Conservation (phyloP, 2,888 invertebrate species). For the Clunio marinus region DNA sequence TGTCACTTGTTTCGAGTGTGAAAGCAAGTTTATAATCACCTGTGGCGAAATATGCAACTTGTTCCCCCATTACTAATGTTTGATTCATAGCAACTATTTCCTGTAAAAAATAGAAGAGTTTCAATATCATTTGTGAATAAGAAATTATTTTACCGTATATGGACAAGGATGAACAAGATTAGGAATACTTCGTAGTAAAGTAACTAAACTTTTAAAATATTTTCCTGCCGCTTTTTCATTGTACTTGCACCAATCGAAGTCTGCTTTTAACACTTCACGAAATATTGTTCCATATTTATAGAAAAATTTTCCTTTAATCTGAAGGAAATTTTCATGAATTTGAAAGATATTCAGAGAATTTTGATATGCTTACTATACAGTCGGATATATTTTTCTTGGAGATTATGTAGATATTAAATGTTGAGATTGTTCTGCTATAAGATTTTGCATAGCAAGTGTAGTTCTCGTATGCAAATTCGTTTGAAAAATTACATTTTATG, state of each 20-base stretch:
- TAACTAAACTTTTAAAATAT: too few species aligned
- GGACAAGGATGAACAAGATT: background rate
- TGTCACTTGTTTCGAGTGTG: too few species aligned
- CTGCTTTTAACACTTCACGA: background rate
- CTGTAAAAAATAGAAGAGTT: background rate
- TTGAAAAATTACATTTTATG: background rate
- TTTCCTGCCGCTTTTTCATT: too few species aligned
- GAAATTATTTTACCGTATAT: background rate
- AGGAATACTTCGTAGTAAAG: background rate
- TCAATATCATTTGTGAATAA: background rate
- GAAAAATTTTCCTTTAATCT: background rate
- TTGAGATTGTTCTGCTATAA: background rate
- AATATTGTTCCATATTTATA: background rate
- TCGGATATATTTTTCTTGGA: background rate
- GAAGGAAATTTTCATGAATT: background rate
- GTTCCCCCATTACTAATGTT: background rate
- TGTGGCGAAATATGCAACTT: background rate
- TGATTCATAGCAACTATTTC: background rate
- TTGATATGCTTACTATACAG: too few species aligned
- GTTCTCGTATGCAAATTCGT: background rate
- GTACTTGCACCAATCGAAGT: background rate
- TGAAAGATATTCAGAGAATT: too few species aligned
- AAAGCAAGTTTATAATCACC: background rate
- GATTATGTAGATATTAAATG: background rate
- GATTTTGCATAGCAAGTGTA: background rate